Base-by-base conservation (phyloP, 1,140 invertebrate genomes). In the Coelopa frigida region DNA sequence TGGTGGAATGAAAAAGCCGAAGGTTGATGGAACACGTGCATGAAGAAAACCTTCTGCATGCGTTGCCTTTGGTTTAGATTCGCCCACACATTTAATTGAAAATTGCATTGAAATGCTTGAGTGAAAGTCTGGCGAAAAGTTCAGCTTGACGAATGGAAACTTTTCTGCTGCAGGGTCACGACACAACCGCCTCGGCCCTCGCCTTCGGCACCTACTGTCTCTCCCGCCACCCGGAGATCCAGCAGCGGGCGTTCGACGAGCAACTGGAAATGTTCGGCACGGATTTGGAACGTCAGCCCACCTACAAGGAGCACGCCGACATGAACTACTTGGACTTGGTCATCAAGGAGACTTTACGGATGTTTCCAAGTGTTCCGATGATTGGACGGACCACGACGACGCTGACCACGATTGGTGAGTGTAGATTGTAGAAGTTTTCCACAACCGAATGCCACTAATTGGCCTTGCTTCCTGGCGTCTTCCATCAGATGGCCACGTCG, bases 321-420 rank as follows among this genome's bases (percentile, higher is more conserved):
- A 75, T 85, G 74, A 80, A 79, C 57, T 84, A 83, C 57, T 57
- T 83, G 37, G 83, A 84, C 49, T 59, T 75, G 21, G 73, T 75
- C 3, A 75, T 84, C n/a, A 86, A 79, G 60, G 80, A 82, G 58
- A 67, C 73, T 1, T 55, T 81, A n/a, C 61, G 80, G 17, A 18
- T 84, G 2, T 85, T 74, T 65, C 83, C 84, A 7, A 77, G 81
- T 15, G 83, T 85, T 3, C 82, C 84, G 2, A 56, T 80, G 1
- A 78, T 85, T 51, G 77, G 72, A 29, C 66, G 84, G 45, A 52
- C 33, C 3, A 29, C 42, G 0, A 53, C 47, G 1, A 46, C 62
- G 5, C 35, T 51, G 7, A 50, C 50, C 14, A 38, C 40, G 4
- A 55, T 66, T 39, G 44, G 62, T 66, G 33, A 51, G 33, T 22